Conservation (phyloP, 2,797 vertebrate genomes). For the Nyctalus aviator region DNA sequence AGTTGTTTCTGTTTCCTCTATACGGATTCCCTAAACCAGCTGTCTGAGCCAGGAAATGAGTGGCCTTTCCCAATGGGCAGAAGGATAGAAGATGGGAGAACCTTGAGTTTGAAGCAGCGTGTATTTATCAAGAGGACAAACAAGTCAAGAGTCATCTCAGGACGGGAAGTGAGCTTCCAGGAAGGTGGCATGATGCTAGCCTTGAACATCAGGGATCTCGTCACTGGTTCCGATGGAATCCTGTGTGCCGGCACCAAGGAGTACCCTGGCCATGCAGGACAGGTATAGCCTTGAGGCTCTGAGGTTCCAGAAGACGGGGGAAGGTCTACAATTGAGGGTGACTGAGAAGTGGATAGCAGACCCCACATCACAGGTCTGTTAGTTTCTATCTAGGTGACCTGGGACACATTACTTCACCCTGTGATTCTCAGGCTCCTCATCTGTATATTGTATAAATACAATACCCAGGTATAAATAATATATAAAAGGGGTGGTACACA, state of each 20-base stretch:
- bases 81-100: neutral
- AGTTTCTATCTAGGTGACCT: accelerated
- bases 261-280: neutral
- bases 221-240: neutral
- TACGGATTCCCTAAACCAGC: neutral
- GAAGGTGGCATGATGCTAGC: neutral
- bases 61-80: neutral
- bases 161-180: neutral
- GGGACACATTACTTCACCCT: neutral
- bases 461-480: no score
- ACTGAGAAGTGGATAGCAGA: neutral
- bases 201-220: neutral
- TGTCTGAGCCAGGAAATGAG: neutral
- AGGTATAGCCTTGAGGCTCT: neutral
- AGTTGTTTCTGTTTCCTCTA: neutral
- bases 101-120: neutral
- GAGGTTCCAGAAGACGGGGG: neutral
- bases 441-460: neutral
- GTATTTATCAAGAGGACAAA: neutral
- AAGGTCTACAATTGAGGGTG: neutral
- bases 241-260: accelerated
- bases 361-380: neutral
- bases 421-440: neutral
- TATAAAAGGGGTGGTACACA: neutral
- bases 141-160: neutral